Conservation (phyloP, 1,140 invertebrate genomes). For the Cryptotermes secundus region DNA sequence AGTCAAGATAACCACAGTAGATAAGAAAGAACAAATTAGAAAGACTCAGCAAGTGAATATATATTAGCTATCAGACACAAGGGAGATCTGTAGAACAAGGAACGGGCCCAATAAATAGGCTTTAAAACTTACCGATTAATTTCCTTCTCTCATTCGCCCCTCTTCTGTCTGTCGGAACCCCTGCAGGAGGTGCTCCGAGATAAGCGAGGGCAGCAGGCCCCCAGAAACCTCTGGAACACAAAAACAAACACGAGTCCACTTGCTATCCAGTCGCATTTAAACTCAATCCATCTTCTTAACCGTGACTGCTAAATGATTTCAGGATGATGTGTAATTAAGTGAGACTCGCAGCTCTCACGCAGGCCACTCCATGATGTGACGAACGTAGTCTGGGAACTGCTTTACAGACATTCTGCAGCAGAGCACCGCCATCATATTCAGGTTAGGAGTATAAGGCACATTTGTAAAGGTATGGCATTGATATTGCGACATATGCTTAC, state of each 20-base stretch:
- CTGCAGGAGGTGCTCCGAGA: neutral
- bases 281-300: too few species aligned
- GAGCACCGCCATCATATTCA: too few species aligned
- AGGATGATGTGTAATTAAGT: too few species aligned
- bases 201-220: neutral
- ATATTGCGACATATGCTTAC: too few species aligned
- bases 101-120: neutral
- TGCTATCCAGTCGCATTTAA: too few species aligned
- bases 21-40: constrained; percentile 4
- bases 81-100: neutral
- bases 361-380: too few species aligned
- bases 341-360: too few species aligned
- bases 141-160: neutral
- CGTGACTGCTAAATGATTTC: too few species aligned
- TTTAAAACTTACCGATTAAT: constrained; percentile 18
- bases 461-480: too few species aligned
- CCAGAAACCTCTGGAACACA: neutral
- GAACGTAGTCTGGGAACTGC: too few species aligned
- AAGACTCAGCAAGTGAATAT: neutral
- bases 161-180: neutral
- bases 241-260: neutral
- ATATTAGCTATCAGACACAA: neutral
- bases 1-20: neutral
- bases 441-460: too few species aligned
- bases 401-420: too few species aligned